phyloP scores from a whole-genome alignment of 2,797 vertebrate genomes.

The Loris lydekkerianus region DNA sequence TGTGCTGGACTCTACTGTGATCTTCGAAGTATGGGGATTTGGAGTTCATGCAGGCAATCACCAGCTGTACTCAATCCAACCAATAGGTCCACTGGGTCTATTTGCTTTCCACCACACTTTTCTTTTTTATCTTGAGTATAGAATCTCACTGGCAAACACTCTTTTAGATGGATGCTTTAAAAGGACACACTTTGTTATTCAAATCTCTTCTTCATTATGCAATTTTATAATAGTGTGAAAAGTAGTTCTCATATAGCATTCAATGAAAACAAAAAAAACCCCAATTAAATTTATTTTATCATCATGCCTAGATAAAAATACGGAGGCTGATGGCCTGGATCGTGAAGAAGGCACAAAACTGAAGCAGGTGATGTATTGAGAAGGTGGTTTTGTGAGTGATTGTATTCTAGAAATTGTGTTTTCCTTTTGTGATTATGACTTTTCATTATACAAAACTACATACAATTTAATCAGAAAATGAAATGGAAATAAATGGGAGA shows the following conservation, averaged over 20 bases:
- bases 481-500: not conserved
- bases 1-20: not conserved
- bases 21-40: not conserved
- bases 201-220: not conserved
- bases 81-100: too few species aligned
- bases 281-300: not conserved
- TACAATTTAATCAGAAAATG: not conserved
- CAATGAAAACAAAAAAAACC: not conserved
- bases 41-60: not conserved
- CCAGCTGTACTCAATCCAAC: not conserved
- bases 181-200: not conserved
- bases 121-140: not conserved
- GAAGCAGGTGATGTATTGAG: not conserved
- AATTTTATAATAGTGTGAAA: not conserved
- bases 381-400: not conserved
- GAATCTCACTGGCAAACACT: not conserved
- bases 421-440: not conserved
- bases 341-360: not conserved
- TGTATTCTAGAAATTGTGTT: not conserved
- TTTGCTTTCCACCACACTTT: not conserved
- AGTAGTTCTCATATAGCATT: not conserved
- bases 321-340: not conserved
- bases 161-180: not conserved
- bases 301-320: not conserved
- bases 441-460: not conserved